Evolutionary conservation across 1,140 invertebrate species (phyloP), one percentile per base, ranked within the genome.

Genomic region (Rhyzopertha dominica): DNA sequence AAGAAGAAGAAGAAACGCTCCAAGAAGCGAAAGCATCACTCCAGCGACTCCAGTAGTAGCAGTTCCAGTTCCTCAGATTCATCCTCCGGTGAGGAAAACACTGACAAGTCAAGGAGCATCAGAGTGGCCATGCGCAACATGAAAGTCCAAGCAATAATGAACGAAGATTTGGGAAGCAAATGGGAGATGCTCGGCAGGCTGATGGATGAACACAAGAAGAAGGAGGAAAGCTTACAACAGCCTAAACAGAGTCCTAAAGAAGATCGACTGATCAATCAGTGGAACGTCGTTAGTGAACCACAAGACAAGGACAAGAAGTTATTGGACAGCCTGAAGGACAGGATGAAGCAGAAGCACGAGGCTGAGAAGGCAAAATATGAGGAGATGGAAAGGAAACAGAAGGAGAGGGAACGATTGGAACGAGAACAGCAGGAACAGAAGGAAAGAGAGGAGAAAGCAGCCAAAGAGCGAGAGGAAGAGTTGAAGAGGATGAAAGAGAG

Each of bases 41-140:
- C 52, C 0, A 63, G 54, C 17, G 63, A 65, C 20, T 57, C 51
- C 29, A 69, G 73, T 44, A 71, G 68, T 0, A 74, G 72, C 7
- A 69, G 69, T 3, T 70, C 69, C 2, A 65, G 62, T 2, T 69
- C 61, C 13, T 74, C 75, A 23, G 72, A 69, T 0, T 76, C 77
- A 3, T 68, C 63, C 13, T 71, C 72, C 19, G 62, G 68, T 2
- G 51, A 53, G 5, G 71, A 76, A 43, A 63, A 68, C 31, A 67
- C 67, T 5, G 77, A 79, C 48, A 71, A 65, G 34, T 74, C 75
- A 1, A 72, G 74, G 26, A 82, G 80, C 32, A 81, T 82, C 53
- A 70, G 79, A 2, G 79, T 84, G 0, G 72, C 78, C 1, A 83
- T 83, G 81, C 68, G 81, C 16, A 83, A 83, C 44, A 78, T 80